Evolutionary conservation across 2,888 invertebrate species (phyloP), one percentile per base, ranked within the genome.

Genomic region (Cryptus viduatorius): DNA sequence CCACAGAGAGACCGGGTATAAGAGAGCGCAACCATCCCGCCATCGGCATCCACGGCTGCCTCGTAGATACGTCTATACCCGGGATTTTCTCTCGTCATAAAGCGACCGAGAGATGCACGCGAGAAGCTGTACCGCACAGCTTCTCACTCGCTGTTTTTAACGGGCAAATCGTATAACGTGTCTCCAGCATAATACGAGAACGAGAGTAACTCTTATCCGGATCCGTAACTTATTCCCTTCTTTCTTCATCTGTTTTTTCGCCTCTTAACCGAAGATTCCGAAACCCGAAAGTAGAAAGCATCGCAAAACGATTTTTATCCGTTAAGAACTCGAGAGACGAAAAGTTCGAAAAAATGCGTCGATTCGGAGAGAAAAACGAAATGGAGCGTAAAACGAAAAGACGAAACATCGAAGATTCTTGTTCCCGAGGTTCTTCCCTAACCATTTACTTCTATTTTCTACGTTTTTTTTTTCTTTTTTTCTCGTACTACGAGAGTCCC

Each of bases 371-470:
- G 42, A 44, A 67, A 24, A 67, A 64, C 29, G 64, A 73, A 64
- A 61, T 56, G 75, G 69, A 14, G 64, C 16, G 19, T 24, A 16
- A 67, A 64, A 73, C 59, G 76, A 77, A 79, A 76, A 65, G 64
- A 50, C 48, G 65, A 37, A 50, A 76, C 48, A 65, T 37, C 75
- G 76, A 79, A 37, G 73, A 85, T 82, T 82, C 76, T 85, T 77
- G 77, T 80, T 72, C 53, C 75, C 79, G 16, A 68, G 72, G 79
- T 79, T 78, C 59, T 31, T 42, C 10, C 59, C 29, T 68, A 48
- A 7, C 12, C 44, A 3, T 10, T 42, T 64, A 24, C 19, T 16
- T 37, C n/a, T 29, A 10, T 24, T 59, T 37, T n/a, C 46, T 4
- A 53, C 19, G 37, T 24, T 65, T n/a, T 29, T n/a, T 42, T 50